A percentile compares a stretch with the other conserved stretches of the same genome.
Evolutionary conservation across 2,797 vertebrate species (phyloP).

Genomic region (Sebastiscus tertius): DNA sequence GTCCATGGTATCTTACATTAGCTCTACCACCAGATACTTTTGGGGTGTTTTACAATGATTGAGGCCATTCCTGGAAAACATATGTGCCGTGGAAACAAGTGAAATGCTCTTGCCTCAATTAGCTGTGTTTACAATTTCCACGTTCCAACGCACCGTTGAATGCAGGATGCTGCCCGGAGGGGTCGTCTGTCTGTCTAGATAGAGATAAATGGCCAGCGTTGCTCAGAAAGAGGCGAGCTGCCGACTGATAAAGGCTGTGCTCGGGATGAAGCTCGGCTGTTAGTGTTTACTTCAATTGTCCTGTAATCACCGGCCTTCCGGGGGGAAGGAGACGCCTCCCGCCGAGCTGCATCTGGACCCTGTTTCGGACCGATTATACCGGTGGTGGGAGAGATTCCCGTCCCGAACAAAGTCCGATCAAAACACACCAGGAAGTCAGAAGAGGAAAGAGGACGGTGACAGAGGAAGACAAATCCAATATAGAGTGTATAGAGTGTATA

Average conservation of each 20-base stretch:
- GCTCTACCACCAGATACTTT: background rate
- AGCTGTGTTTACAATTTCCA: background rate
- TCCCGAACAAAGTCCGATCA: background rate
- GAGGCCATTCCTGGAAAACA: background rate
- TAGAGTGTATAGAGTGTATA: background rate
- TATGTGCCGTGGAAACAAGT: background rate
- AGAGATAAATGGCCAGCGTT: conserved; percentile 63
- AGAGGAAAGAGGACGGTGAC: background rate
- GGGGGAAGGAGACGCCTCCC: conserved; percentile 31
- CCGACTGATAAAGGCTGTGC: conserved; percentile 57
- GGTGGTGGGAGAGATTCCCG: conserved; percentile 1
- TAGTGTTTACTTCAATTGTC: conserved; percentile 78
- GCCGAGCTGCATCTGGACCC: conserved; percentile 70
- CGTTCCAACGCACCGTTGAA: background rate
- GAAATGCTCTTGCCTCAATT: background rate
- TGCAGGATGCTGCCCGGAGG: conserved; percentile 37
- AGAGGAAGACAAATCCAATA: background rate
- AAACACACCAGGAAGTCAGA: background rate
- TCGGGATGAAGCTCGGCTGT: conserved; percentile 62
- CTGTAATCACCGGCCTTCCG: conserved; percentile 66
- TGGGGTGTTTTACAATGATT: background rate
- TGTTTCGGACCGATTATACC: conserved; percentile 32
- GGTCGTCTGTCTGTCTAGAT: conserved; percentile 49
- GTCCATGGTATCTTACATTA: background rate
- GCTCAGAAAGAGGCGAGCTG: conserved; percentile 45